phyloP scores from a whole-genome alignment of 1,140 invertebrate genomes.

The Helicoverpa armigera region DNA sequence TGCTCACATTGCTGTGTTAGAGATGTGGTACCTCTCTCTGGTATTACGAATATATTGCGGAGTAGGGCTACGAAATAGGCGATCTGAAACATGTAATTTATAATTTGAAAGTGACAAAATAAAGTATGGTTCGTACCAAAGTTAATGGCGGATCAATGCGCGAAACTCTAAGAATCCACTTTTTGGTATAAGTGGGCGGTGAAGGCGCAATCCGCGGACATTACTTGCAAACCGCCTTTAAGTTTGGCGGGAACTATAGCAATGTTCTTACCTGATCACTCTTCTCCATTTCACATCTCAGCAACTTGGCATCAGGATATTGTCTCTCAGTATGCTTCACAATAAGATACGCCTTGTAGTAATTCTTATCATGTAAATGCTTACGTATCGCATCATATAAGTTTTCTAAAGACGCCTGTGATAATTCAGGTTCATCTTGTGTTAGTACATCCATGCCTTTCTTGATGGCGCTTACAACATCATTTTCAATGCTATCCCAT shows the following conservation, averaged over 20 bases:
- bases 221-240: no score
- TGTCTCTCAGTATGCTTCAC: constrained; percentile 81
- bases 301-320: constrained; percentile 82
- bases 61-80: constrained; percentile 82
- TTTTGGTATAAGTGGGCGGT: no score
- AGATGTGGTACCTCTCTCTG: constrained; percentile 65
- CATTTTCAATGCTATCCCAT: constrained; percentile 81
- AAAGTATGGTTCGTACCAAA: no score
- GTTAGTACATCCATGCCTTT: constrained; percentile 80
- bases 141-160: no score
- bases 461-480: constrained; percentile 75
- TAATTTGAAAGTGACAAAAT: neutral
- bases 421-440: constrained; percentile 81
- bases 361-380: constrained; percentile 76
- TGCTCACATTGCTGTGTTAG: constrained; percentile 76
- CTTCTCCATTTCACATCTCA: constrained; percentile 83
- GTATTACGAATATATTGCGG: constrained; percentile 78
- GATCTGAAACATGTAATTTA: constrained; percentile 65
- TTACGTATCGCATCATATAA: constrained; percentile 79
- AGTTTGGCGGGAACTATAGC: no score
- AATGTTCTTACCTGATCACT: constrained; percentile 78
- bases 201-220: no score
- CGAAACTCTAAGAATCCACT: no score
- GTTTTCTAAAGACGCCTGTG: constrained; percentile 79
- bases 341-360: constrained; percentile 82